Percentiles rank a stretch among this genome's conserved stretches.
Evolutionary conservation across 2,797 vertebrate genomes (phyloP).

Genomic region (Poliocrania exsul): DNA sequence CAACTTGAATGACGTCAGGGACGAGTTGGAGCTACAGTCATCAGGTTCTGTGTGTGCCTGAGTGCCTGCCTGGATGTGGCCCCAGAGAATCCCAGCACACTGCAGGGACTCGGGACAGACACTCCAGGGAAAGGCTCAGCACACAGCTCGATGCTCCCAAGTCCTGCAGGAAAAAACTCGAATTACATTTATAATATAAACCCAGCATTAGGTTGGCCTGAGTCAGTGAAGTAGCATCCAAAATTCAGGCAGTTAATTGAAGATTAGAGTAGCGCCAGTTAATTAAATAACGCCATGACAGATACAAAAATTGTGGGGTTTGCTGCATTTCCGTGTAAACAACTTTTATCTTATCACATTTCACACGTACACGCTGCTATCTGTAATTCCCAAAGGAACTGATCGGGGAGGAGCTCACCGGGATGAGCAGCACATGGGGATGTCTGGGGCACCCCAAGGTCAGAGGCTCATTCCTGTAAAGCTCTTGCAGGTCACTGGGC

Average conservation of each 20-base stretch:
- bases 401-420: neutral
- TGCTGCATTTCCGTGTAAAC: neutral
- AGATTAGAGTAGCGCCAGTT: neutral
- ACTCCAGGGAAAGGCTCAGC: neutral
- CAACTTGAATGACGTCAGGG: conserved; percentile 33
- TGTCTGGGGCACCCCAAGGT: neutral
- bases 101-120: neutral
- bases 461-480: neutral
- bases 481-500: neutral
- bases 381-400: neutral
- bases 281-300: neutral
- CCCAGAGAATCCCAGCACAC: neutral
- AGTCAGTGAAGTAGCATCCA: neutral
- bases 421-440: neutral
- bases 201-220: neutral
- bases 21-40: neutral
- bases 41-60: neutral
- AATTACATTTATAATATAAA: neutral
- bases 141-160: neutral
- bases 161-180: neutral
- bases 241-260: neutral
- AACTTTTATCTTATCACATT: neutral
- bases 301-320: neutral
- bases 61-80: neutral
- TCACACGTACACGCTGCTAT: rapidly evolving